Evolutionary conservation across 2,888 invertebrate species (phyloP).

Genomic region (Holacanthella duospinosa): DNA sequence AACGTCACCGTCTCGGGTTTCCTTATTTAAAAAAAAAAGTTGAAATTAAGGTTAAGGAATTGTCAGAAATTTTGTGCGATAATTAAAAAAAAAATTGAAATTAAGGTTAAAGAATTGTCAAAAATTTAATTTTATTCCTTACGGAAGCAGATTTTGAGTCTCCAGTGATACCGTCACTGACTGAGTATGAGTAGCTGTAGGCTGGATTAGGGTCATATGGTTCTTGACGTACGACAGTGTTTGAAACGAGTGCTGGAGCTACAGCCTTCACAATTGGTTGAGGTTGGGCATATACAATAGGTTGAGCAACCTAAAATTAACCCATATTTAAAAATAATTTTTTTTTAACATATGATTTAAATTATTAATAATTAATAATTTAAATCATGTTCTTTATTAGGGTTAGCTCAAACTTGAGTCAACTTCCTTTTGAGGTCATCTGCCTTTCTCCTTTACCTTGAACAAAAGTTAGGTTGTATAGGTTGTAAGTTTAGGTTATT

Average conservation of each 20-base stretch:
- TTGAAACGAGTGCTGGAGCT: neutral
- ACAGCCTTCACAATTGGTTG: neutral
- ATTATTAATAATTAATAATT: neutral
- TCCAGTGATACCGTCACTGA: neutral
- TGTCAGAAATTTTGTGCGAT: neutral
- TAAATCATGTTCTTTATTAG: neutral
- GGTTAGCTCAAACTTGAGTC: too few species aligned
- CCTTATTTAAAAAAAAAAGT: neutral
- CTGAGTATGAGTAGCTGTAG: neutral
- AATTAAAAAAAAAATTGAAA: neutral
- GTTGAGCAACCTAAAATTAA: neutral
- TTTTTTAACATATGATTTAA: neutral
- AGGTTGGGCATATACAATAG: neutral
- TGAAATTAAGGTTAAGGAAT: neutral
- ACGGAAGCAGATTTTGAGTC: neutral
- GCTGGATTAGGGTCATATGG: neutral
- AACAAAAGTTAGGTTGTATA: too few species aligned
- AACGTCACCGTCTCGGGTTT: constrained; percentile 3
- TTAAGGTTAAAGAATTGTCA: neutral
- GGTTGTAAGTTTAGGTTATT: too few species aligned
- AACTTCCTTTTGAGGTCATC: too few species aligned
- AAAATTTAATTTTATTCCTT: neutral
- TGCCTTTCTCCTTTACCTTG: too few species aligned
- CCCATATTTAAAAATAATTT: neutral
- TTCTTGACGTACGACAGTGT: neutral